Evolutionary conservation across 2,113 vertebrate genomes (phyloP).

Genomic region (Xyrauchen texanus): DNA sequence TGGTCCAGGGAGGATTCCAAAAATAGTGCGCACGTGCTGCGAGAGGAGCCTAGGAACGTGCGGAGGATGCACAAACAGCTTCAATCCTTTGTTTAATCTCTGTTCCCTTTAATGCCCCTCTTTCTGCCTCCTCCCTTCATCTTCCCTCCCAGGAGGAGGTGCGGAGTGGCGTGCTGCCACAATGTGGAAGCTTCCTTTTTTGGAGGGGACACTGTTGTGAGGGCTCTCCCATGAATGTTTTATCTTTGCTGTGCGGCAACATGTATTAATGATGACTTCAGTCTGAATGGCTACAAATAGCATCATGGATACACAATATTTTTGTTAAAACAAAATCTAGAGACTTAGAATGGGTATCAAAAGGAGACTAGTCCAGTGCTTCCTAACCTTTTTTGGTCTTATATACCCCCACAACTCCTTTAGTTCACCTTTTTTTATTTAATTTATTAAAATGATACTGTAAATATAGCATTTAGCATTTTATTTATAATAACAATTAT

Average conservation of each 20-base stretch:
- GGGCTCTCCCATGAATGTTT: slow-evolving; percentile 65
- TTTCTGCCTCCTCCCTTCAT: slow-evolving; percentile 1
- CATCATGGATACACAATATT: slow-evolving; percentile 58
- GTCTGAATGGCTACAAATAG: slow-evolving; percentile 74
- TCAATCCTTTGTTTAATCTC: slow-evolving; percentile 9
- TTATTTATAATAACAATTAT: no score
- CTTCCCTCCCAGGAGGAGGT: background rate
- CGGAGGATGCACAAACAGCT: slow-evolving; percentile 38
- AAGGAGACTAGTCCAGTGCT: background rate
- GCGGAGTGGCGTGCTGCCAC: no score
- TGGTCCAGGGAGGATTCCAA: slow-evolving; percentile 69
- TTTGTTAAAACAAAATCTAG: background rate
- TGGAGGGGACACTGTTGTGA: background rate
- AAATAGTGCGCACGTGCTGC: slow-evolving; percentile 67
- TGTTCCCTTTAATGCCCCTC: slow-evolving; percentile 1
- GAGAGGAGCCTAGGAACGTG: slow-evolving; percentile 55
- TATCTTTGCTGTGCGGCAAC: slow-evolving; percentile 62
- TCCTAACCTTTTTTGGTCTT: no score
- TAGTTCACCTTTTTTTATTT: no score
- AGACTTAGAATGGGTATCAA: background rate
- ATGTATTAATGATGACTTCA: slow-evolving; percentile 74
- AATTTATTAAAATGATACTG: no score
- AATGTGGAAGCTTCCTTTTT: slow-evolving; percentile 33
- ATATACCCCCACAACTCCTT: no score
- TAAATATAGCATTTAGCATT: no score